phyloP scores from a whole-genome alignment of 2,888 invertebrate genomes.

The Cloeon dipterum region DNA sequence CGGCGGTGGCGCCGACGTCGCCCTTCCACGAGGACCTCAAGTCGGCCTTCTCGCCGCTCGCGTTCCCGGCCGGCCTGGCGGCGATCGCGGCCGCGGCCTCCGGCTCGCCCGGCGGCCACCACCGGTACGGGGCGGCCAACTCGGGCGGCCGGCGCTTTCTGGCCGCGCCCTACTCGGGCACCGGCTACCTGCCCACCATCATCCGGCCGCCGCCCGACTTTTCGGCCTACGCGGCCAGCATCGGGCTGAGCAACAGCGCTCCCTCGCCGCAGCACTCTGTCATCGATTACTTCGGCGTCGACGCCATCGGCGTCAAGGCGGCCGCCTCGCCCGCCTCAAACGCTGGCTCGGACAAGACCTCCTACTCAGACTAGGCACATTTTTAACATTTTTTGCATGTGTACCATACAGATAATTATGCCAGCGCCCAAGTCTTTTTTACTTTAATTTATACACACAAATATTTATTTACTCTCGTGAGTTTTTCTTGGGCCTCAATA shows the following conservation, averaged over 20 bases:
- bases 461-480: too few relatives aligned
- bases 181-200: constrained; percentile 60
- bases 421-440: too few relatives aligned
- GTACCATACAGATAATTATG: too few relatives aligned
- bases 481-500: too few relatives aligned
- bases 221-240: neutral
- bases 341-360: constrained; percentile 1
- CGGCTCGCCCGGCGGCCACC: constrained; percentile 11
- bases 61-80: constrained; percentile 15
- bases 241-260: neutral
- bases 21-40: constrained; percentile 26
- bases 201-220: constrained; percentile 23
- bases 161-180: constrained; percentile 61
- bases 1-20: constrained; percentile 8
- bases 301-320: neutral
- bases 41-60: constrained; percentile 53
- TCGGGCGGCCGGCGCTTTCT: constrained; percentile 40
- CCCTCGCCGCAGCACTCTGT: neutral
- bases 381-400: too few relatives aligned
- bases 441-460: too few relatives aligned
- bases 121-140: constrained; percentile 27
- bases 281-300: neutral
- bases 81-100: constrained; percentile 16
- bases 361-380: constrained; percentile 1
- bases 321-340: neutral